Base-by-base conservation (phyloP, 2,113 vertebrate species). In the Pavo muticus region DNA sequence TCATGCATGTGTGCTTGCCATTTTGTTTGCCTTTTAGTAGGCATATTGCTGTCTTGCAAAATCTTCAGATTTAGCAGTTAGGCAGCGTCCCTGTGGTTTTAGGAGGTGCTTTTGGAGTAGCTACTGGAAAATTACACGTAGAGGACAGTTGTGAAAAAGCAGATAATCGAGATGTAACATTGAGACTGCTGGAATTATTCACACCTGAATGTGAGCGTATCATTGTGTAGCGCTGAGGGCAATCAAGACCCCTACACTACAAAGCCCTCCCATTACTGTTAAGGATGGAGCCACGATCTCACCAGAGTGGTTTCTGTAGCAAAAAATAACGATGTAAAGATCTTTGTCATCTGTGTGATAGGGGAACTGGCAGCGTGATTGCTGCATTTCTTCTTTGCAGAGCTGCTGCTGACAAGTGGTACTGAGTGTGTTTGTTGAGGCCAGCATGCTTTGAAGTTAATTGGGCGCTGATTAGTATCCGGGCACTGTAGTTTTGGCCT, bases 11-110 rank as follows among this genome's bases (percentile, higher is more conserved):
- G 73, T 63, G 85, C 93, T 90, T 77, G 90, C 80, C 39, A 2
- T 61, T 94, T 84, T 88, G 61, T 95, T 96, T 88, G 74, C 65
- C 86, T 84, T 48, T 35, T 35, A 88, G 88, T 47, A 78, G 85
- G 83, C 76, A 35, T 75, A 69, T 57, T 94, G 76, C 83, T 95
- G 69, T 69, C 90, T 90, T 75, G 90, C 61, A 82, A 2, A 80
- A 86, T 37, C 85, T 81, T 95, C 54, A 76, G 65, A 25, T 90
- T 75, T 65, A 69, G 44, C 72, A 73, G 48, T 94, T 65, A 82
- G 77, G 59, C 48, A 60, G 0, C 35, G 76, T 84, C 91, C 90
- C 91, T 75, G 65, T 47, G 83, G 91, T 57, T 87, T 95, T 84
- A 63, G 73, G 48, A 90, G 54, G 35, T 72, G 54, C 76, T 88